Conservation (phyloP, 2,888 invertebrate species). For the Alsophila aescularia region DNA sequence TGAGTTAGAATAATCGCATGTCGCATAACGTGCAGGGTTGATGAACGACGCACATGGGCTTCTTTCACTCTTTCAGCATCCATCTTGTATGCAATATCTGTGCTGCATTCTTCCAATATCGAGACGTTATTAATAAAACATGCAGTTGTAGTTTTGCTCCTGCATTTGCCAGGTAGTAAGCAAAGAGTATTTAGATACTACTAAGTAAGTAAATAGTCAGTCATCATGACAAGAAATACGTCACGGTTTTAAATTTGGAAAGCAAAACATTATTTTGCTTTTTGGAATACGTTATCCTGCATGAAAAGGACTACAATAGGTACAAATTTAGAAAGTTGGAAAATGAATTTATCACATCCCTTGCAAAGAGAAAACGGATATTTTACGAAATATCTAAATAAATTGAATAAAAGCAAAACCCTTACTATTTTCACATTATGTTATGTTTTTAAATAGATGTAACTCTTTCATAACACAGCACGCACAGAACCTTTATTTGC, state of each 20-base stretch:
- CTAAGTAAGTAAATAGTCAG: too few species aligned
- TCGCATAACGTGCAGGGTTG: slow-evolving; percentile 52
- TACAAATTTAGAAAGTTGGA: neutral
- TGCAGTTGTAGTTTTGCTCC: neutral
- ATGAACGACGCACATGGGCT: slow-evolving; percentile 61
- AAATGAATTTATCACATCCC: neutral
- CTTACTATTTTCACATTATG: neutral
- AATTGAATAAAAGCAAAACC: neutral
- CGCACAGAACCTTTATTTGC: slow-evolving; percentile 24
- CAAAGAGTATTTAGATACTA: too few species aligned
- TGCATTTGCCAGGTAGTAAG: too few species aligned
- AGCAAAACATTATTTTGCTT: slow-evolving; percentile 12
- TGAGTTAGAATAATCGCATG: slow-evolving; percentile 70
- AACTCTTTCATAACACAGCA: neutral
- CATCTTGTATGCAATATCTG: slow-evolving; percentile 60
- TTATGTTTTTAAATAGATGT: neutral
- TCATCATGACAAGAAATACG: slow-evolving; percentile 9
- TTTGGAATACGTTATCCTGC: neutral
- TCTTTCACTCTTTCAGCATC: slow-evolving; percentile 59
- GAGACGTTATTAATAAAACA: neutral
- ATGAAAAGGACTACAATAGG: neutral
- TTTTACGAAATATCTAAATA: neutral
- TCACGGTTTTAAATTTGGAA: slow-evolving; percentile 23
- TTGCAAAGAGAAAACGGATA: neutral
- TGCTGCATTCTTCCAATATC: neutral